Evolutionary conservation across 2,797 vertebrate genomes (phyloP).

Genomic region (Acrocephalus scirpaceus): DNA sequence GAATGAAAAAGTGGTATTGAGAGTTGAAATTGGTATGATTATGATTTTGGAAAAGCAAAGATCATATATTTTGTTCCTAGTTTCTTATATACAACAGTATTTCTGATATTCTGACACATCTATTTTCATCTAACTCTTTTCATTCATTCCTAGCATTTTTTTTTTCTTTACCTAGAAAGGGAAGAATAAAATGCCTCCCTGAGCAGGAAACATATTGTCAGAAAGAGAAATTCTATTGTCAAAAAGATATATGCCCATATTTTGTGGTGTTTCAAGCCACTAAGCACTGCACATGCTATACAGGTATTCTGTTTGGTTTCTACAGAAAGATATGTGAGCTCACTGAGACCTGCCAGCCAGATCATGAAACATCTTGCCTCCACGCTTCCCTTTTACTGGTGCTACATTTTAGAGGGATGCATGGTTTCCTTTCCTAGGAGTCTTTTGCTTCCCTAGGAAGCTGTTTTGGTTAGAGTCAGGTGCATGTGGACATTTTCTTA

Average conservation of each 20-base stretch:
- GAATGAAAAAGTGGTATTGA: not conserved
- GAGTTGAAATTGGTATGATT: not conserved
- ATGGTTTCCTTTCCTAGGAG: not conserved
- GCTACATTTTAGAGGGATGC: not conserved
- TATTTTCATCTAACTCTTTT: not conserved
- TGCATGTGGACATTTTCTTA: not conserved
- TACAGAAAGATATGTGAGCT: not conserved
- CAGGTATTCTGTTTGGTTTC: not conserved
- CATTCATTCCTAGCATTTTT: not conserved
- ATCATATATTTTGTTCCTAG: not conserved
- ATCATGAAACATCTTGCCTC: not conserved
- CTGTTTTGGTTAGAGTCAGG: not conserved
- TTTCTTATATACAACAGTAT: not conserved
- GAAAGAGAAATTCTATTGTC: not conserved
- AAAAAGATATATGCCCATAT: not conserved
- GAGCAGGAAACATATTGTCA: not conserved
- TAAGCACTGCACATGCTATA: not conserved
- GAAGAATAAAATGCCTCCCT: not conserved
- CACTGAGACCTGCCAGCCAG: not conserved
- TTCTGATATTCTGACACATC: not conserved
- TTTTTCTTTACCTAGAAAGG: not conserved
- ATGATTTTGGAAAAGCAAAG: not conserved
- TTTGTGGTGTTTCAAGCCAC: not conserved
- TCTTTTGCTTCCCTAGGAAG: not conserved
- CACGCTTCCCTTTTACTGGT: not conserved